Percentiles rank a stretch among this genome's conserved stretches.
phyloP scores from a whole-genome alignment of 2,797 vertebrate species.

The Coregonus ussuriensis region DNA sequence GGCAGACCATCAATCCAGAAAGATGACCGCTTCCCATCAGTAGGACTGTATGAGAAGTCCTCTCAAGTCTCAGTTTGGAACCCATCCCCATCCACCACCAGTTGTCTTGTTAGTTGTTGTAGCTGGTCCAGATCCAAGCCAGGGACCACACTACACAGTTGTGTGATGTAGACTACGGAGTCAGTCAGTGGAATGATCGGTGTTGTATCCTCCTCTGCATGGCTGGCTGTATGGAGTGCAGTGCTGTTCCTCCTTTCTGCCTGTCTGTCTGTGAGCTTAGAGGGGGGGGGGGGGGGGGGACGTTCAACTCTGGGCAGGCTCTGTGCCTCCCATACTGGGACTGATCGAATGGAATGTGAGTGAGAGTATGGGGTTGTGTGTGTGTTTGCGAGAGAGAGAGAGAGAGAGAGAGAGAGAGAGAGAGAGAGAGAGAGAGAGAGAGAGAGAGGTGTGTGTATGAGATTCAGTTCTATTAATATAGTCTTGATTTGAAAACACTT shows the following conservation, averaged over 20 bases:
- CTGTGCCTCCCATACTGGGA: conserved; percentile 77
- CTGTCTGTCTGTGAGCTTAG: conserved; percentile 60
- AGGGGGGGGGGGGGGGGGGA: conserved; percentile 43
- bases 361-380: conserved; percentile 33
- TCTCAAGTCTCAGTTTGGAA: neutral
- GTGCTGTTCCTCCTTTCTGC: neutral
- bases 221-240: conserved; percentile 4
- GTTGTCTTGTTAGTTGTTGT: neutral
- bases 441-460: neutral
- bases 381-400: conserved; percentile 37
- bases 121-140: neutral
- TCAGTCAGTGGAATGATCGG: neutral
- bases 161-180: neutral
- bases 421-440: neutral
- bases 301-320: conserved; percentile 58
- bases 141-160: neutral
- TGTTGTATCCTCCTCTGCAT: conserved; percentile 12
- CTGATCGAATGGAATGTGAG: conserved; percentile 84
- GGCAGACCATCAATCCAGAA: neutral
- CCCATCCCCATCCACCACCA: neutral
- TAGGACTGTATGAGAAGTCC: neutral
- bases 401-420: neutral
- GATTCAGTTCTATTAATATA: neutral
- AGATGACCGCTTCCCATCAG: neutral
- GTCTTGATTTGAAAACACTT: neutral